Evolutionary conservation across 2,797 vertebrate genomes (phyloP), one percentile per base, ranked within the genome.

Genomic region (Crocidura indochinensis): DNA sequence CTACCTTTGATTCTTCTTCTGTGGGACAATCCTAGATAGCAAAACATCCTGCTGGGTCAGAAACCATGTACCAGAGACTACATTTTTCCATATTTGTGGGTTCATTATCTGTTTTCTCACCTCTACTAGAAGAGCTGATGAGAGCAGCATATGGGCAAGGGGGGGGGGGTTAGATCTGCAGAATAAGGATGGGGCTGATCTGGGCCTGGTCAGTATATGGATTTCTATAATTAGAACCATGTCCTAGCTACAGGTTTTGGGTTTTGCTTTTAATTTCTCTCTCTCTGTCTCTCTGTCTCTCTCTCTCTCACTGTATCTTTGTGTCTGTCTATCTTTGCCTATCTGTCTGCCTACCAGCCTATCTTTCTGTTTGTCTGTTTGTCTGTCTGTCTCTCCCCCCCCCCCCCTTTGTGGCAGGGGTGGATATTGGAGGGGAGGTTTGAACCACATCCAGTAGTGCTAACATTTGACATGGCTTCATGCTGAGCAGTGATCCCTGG

Each of bases 131-230:
- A 65, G 0, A 68, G 26, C 46, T 78, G n/a, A 62, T 6, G 14
- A 10, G 27, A 65, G 0, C 46, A n/a, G 26, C 31, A 71, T 24
- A 62, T 6, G 11, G 27, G 49, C 49, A 24, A 77, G 31, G 19
- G 8, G 26, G 29, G 53, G 29, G 8, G 26, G 29, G 53, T 24
- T 29, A 49, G 71, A 24, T 22, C 19, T 6, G 14, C 3, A 71
- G 47, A 17, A 0, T 0, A 2, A 19, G 14, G 5, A 9, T 12
- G 3, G 7, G 8, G 10, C 38, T 49, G 53, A 75, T 4, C 17
- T 46, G 15, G 27, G 10, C 20, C 38, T 10, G 68, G 49, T 17
- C 3, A 49, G 69, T 38, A 31, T 0, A 24, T 67, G 7, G 69
- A 19, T 8, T 10, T 44, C 5, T 0, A 11, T 0, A 5, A 29